Evolutionary conservation across 2,888 invertebrate species (phyloP).

Genomic region (Catocala fraxini): DNA sequence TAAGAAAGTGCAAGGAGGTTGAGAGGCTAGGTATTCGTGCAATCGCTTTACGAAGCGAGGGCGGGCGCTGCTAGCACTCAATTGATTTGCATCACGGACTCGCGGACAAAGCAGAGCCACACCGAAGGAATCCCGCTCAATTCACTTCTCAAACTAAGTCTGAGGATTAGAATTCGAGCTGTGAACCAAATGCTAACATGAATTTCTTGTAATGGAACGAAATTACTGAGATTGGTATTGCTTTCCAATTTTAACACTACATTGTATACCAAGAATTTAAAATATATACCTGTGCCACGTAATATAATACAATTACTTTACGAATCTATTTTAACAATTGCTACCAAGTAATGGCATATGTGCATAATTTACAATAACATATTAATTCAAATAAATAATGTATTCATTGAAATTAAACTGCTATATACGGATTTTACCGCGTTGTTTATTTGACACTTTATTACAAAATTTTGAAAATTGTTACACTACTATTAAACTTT

Average conservation of each 20-base stretch:
- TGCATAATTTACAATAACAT: no score
- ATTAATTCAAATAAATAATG: not conserved
- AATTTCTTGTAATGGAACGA: conserved; percentile 57
- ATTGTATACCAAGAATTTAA: no score
- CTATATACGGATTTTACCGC: no score
- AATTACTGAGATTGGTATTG: not conserved
- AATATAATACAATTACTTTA: no score
- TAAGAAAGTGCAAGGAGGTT: conserved; percentile 59
- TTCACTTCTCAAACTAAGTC: conserved; percentile 71
- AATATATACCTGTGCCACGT: no score
- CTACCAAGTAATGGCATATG: not conserved
- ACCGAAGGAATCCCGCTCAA: conserved; percentile 68
- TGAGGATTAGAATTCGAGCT: conserved; percentile 67
- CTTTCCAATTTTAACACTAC: not conserved
- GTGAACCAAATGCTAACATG: conserved; percentile 57
- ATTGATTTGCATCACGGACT: conserved; percentile 78
- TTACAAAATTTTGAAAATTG: no score
- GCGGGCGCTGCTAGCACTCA: conserved; percentile 58
- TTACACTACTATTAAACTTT: no score
- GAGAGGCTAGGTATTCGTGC: conserved; percentile 58
- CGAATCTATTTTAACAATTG: not conserved
- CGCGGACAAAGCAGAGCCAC: conserved; percentile 68
- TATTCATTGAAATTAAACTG: no score
- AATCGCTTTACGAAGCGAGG: conserved; percentile 67
- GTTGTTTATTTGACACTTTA: no score